Conservation (phyloP, 1,140 invertebrate species). For the Lethrus apterus region DNA sequence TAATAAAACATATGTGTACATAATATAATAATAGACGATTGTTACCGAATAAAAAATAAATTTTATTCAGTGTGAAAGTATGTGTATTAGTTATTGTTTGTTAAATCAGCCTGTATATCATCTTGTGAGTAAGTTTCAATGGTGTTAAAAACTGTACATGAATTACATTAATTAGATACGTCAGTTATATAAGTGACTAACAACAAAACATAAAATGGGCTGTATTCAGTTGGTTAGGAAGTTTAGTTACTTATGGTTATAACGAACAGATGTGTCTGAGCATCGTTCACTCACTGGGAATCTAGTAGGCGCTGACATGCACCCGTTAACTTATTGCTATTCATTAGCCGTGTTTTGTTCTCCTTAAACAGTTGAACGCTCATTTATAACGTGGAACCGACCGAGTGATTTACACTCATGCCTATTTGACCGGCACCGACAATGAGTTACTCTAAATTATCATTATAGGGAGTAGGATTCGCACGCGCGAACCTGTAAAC, state of each 20-base stretch:
- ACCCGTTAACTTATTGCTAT: constrained; percentile 19
- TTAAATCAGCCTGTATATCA: no score
- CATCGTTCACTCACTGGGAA: constrained; percentile 13
- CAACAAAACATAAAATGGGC: no score
- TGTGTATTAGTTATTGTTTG: no score
- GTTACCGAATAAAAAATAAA: no score
- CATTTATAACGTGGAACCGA: constrained; percentile 19
- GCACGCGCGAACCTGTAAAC: constrained; percentile 7
- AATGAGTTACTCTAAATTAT: constrained; percentile 8
- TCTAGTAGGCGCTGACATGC: constrained; percentile 17
- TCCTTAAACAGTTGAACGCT: constrained; percentile 19
- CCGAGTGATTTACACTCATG: constrained; percentile 15
- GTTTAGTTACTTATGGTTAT: constrained; percentile 9
- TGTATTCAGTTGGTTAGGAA: constrained; percentile 8
- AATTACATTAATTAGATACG: no score
- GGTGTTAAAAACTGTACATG: no score
- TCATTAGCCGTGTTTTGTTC: constrained; percentile 21
- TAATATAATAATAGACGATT: no score
- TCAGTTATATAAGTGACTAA: no score
- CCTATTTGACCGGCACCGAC: neutral
- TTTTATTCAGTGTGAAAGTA: no score
- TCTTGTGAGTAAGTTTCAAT: no score
- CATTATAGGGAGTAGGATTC: constrained; percentile 6
- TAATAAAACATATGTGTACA: no score
- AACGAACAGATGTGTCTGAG: constrained; percentile 15